phyloP scores from a whole-genome alignment of 2,888 invertebrate species.

The Athalia rosae region DNA sequence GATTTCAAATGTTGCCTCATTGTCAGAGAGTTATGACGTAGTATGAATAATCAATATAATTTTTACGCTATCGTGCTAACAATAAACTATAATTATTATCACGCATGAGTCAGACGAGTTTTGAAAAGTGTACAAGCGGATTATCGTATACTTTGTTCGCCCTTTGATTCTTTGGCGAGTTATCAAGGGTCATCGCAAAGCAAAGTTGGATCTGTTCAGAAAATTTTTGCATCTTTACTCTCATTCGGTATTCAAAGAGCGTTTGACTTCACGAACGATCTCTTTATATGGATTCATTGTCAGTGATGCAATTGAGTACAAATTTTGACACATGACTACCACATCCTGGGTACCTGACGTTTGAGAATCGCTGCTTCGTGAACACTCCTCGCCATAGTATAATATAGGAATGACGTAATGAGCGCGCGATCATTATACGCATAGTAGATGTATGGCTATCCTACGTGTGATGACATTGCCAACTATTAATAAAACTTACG shows the following conservation, averaged over 20 bases:
- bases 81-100: constrained; percentile 11
- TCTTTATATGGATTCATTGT: not conserved
- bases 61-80: constrained; percentile 11
- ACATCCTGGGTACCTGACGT: not conserved
- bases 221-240: too few species aligned
- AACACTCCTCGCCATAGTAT: constrained; percentile 19
- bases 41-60: constrained; percentile 9
- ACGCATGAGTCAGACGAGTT: not conserved
- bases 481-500: constrained; percentile 46
- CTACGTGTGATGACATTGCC: constrained; percentile 38
- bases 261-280: too few species aligned
- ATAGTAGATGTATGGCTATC: not conserved
- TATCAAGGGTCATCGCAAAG: constrained; percentile 9
- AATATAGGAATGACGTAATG: constrained; percentile 37
- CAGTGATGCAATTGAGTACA: constrained; percentile 2
- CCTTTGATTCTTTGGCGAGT: constrained; percentile 5
- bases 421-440: not conserved
- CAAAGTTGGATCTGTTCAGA: not conserved
- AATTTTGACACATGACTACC: not conserved
- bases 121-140: constrained; percentile 9
- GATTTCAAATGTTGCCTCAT: not conserved
- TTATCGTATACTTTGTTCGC: not conserved
- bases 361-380: constrained; percentile 31
- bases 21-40: not conserved
- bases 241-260: too few species aligned